Percentiles rank a stretch among this genome's conserved stretches.
phyloP scores from a whole-genome alignment of 1,140 invertebrate genomes.

The Lordiphosa clarofinis region DNA sequence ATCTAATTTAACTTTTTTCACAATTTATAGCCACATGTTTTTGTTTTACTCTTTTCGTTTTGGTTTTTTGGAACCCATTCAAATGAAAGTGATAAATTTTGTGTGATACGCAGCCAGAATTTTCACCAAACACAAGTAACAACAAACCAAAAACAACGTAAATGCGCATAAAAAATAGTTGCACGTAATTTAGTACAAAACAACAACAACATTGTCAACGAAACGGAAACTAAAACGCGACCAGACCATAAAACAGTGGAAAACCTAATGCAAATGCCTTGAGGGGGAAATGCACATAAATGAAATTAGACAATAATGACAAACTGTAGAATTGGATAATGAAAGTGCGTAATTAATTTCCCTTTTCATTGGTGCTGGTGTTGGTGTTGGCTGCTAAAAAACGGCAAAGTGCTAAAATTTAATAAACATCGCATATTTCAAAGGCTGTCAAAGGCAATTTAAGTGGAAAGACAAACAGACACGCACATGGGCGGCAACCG shows the following conservation, averaged over 20 bases:
- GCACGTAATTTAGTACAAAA: conserved; percentile 67
- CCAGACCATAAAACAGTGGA: conserved; percentile 44
- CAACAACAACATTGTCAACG: conserved; percentile 25
- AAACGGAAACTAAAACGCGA: conserved; percentile 40
- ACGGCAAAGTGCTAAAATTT: conserved; percentile 50
- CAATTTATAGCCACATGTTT: neutral
- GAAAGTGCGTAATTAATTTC: conserved; percentile 69
- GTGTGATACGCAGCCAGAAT: conserved; percentile 57
- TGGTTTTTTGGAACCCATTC: conserved; percentile 46
- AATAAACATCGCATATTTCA: conserved; percentile 63
- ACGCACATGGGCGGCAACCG: conserved; percentile 16
- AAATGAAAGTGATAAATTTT: conserved; percentile 65
- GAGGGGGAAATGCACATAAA: conserved; percentile 47
- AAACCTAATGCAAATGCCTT: conserved; percentile 57
- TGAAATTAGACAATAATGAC: conserved; percentile 28
- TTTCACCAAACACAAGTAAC: conserved; percentile 41
- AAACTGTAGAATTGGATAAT: conserved; percentile 36
- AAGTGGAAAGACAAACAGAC: conserved; percentile 50
- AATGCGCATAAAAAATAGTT: conserved; percentile 68
- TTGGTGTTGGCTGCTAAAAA: no score
- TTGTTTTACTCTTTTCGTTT: conserved; percentile 9
- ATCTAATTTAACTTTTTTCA: no score
- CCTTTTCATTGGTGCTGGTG: conserved; percentile 24
- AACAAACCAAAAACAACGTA: conserved; percentile 16
- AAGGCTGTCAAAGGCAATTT: conserved; percentile 65